phyloP scores from a whole-genome alignment of 2,113 vertebrate species.

The Nansenia antarctica region DNA sequence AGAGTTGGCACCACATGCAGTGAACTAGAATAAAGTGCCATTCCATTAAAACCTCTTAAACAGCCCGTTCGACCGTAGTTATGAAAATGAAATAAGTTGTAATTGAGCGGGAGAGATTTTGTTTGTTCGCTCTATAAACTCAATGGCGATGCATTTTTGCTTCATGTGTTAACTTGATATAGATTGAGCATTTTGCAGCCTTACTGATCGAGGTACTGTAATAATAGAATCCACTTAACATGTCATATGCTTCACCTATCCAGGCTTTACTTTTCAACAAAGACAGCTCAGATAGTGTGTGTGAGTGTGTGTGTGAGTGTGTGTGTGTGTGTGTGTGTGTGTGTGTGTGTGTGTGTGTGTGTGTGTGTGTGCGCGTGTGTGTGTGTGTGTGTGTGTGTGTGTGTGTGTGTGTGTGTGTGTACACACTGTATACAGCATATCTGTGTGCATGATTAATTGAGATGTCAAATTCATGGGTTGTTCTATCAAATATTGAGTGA shows the following conservation, averaged over 20 bases:
- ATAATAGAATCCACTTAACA: background rate
- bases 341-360: background rate
- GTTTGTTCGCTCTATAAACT: background rate
- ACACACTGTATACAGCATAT: too few relatives aligned
- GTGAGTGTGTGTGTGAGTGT: background rate
- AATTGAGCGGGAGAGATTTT: conserved; percentile 8
- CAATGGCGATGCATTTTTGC: background rate
- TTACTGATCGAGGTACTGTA: background rate
- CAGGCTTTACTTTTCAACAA: background rate
- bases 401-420: background rate
- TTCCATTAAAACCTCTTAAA: conserved; percentile 54
- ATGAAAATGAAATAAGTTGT: conserved; percentile 23
- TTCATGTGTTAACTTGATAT: background rate
- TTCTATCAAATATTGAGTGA: conserved; percentile 1
- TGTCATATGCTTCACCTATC: background rate
- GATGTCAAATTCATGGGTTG: background rate
- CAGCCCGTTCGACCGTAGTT: conserved; percentile 44
- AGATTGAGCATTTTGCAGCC: background rate
- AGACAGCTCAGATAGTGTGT: background rate
- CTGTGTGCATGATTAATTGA: background rate
- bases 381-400: too few relatives aligned
- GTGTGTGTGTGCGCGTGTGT: background rate
- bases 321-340: background rate
- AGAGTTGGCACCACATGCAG: conserved; percentile 47
- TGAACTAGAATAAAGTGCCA: conserved; percentile 29